Conservation (phyloP, 2,113 vertebrate species). For the Malurus melanocephalus region DNA sequence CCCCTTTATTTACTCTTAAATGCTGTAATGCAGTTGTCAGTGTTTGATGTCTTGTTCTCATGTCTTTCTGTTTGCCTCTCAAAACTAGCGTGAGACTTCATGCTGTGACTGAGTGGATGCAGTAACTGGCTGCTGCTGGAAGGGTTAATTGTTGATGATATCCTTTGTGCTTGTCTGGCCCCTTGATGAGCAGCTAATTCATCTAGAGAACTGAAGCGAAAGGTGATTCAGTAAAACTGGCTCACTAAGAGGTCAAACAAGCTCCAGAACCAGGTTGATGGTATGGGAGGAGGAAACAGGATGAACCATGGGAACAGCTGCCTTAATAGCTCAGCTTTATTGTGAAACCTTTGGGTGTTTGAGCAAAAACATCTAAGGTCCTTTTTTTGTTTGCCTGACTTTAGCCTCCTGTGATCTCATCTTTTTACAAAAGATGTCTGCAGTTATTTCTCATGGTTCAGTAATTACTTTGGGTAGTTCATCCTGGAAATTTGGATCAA, state of each 20-base stretch:
- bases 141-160: slow-evolving; percentile 12
- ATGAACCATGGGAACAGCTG: not conserved
- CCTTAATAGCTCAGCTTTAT: not conserved
- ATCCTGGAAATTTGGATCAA: not conserved
- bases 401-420: not conserved
- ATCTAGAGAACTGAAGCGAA: not conserved
- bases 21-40: fast-evolving
- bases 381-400: not conserved
- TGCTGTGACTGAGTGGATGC: not conserved
- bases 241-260: not conserved
- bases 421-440: not conserved
- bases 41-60: not conserved
- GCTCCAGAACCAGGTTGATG: not conserved
- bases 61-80: not conserved
- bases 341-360: slow-evolving; percentile 22
- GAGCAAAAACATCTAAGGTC: not conserved
- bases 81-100: not conserved
- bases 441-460: not conserved
- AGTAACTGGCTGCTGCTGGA: not conserved
- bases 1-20: not conserved
- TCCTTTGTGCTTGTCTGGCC: not conserved
- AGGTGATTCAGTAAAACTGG: not conserved
- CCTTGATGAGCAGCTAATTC: not conserved
- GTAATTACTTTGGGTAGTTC: not conserved
- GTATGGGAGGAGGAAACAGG: not conserved